phyloP scores from a whole-genome alignment of 2,888 invertebrate genomes.

The Aporophyla nigra region DNA sequence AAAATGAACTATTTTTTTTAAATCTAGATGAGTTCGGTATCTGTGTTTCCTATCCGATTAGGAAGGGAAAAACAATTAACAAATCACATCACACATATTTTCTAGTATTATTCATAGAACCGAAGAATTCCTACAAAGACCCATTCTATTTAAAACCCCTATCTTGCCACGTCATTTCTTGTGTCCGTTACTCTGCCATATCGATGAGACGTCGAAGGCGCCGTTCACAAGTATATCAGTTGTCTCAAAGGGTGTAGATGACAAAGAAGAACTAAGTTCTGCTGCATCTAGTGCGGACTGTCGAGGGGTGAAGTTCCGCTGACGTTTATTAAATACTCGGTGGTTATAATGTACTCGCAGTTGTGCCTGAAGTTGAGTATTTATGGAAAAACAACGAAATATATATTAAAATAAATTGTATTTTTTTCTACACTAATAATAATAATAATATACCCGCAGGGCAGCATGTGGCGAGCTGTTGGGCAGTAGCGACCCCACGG shows the following conservation, averaged over 20 bases:
- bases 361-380: background rate
- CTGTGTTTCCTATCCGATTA: too few relatives aligned
- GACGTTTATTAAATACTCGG: constrained; percentile 31
- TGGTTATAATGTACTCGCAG: background rate
- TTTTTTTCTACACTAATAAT: too few relatives aligned
- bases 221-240: constrained; percentile 49
- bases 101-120: background rate
- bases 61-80: too few relatives aligned
- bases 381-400: background rate
- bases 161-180: constrained; percentile 8
- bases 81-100: too few relatives aligned
- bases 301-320: background rate
- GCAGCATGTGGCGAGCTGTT: too few relatives aligned
- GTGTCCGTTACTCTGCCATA: constrained; percentile 7
- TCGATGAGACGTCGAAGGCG: constrained; percentile 25
- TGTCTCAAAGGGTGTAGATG: constrained; percentile 60
- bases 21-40: too few relatives aligned
- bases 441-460: too few relatives aligned
- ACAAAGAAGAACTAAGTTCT: constrained; percentile 55
- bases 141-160: background rate
- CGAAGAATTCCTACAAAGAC: background rate
- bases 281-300: constrained; percentile 25
- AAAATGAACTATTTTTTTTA: too few relatives aligned
- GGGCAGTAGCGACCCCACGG: too few relatives aligned
- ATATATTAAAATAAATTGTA: too few relatives aligned